Conservation (phyloP, 1,140 invertebrate species). For the Glossosoma conforme region DNA sequence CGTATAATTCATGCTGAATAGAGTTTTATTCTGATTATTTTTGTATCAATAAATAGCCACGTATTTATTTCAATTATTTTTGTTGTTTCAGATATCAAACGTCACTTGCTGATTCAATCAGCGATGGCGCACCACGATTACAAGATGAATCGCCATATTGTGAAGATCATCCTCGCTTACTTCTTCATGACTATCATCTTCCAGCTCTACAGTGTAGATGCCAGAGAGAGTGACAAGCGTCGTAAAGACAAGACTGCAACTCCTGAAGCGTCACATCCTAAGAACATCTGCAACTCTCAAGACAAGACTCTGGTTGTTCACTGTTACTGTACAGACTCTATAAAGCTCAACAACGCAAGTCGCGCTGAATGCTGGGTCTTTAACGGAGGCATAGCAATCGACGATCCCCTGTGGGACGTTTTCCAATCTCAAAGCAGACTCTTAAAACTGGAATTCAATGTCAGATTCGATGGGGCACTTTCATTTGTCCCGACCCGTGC, state of each 20-base stretch:
- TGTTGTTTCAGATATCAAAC: no score
- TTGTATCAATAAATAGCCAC: no score
- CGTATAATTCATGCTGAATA: no score
- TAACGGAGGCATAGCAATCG: conserved; percentile 55
- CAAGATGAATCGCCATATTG: no score
- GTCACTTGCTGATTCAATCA: no score
- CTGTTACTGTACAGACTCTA: conserved; percentile 46
- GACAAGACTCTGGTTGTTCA: conserved; percentile 47
- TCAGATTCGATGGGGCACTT: conserved; percentile 59
- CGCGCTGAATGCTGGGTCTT: conserved; percentile 62
- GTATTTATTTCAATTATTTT: no score
- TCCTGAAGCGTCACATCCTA: conserved; percentile 12
- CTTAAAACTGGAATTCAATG: conserved; percentile 61
- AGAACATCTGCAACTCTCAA: conserved; percentile 44
- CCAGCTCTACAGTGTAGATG: conserved; percentile 17
- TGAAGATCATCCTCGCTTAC: no score
- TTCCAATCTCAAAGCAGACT: conserved; percentile 66
- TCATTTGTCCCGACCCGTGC: conserved; percentile 64
- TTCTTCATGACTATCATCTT: no score
- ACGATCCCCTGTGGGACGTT: conserved; percentile 64
- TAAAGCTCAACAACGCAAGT: conserved; percentile 42
- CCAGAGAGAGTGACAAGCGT: conserved; percentile 25
- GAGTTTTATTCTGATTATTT: no score
- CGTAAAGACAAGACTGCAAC: conserved; percentile 25
- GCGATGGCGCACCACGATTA: no score